These are phyloP conservation scores for Ormyrus labotus DNA, from an alignment of 2,888 invertebrate genomes.

Conservation along the genomic window DNA sequence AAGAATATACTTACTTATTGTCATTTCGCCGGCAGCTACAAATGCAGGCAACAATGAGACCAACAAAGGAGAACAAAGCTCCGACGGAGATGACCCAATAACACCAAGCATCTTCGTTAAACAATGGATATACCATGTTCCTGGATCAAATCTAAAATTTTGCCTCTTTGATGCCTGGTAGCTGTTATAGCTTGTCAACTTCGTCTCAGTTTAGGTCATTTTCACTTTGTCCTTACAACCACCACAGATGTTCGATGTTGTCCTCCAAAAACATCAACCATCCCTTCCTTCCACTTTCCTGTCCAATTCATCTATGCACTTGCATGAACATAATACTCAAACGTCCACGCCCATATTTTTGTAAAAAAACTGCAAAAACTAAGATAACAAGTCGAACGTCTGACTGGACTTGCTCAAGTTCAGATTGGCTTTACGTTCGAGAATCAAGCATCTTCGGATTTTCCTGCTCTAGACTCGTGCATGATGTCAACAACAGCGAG, in stretches of 20 bases:
- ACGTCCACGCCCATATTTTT: constrained; percentile 47
- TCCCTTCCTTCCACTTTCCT: not conserved
- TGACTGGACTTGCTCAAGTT: not conserved
- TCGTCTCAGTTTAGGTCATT: constrained; percentile 44
- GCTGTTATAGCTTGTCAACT: constrained; percentile 11
- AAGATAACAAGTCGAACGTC: not conserved
- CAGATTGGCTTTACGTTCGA: not conserved
- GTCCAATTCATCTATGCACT: constrained; percentile 30
- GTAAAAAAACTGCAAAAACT: not conserved
- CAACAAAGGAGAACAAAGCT: constrained; percentile 76
- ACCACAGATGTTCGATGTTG: not conserved
- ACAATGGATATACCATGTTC: constrained; percentile 68
- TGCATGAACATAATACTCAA: not conserved
- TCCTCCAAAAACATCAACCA: constrained; percentile 1
- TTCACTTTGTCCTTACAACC: constrained; percentile 22
- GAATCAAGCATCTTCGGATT: constrained; percentile 12
- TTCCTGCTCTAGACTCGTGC: not conserved
- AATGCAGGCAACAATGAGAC: constrained; percentile 82
- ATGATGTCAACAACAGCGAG: constrained; percentile 36
- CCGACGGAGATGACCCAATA: constrained; percentile 73
- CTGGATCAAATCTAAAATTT: constrained; percentile 33
- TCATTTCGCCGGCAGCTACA: constrained; percentile 86
- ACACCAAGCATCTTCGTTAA: constrained; percentile 70
- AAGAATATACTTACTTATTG: constrained; percentile 81
- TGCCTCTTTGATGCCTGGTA: constrained; percentile 34